Evolutionary conservation across 2,113 vertebrate species (phyloP), one percentile per base, ranked within the genome.

Genomic region (Anser cygnoides): DNA sequence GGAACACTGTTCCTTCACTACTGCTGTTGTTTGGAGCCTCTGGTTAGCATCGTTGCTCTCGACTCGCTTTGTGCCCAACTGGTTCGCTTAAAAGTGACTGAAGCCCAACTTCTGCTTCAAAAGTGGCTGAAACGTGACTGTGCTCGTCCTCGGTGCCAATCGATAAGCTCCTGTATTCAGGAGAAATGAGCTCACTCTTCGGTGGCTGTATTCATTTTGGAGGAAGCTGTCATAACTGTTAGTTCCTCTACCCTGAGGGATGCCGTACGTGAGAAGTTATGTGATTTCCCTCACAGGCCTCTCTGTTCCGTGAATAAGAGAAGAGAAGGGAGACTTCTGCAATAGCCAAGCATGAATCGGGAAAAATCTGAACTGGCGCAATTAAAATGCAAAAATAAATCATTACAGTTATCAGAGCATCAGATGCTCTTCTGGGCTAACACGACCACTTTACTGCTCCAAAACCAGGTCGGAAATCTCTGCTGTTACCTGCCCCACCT

Each of bases 141-240:
- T 35, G 67, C 14, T 63, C 65, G 54, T 82, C 93, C 80, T 79
- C 77, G 41, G 61, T 50, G 84, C 39, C 13, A 3, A 0, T 28
- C 6, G 28, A 75, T 37, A 66, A 19, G 75, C 52, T 44, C 55
- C 41, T 1, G 3, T 0, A 87, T 5, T 18, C 41, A 35, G 77
- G 83, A 65, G 79, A 62, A 92, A 93, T 0, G 9, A 93, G 86
- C 62, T 55, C 61, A 13, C 84, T 58, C 66, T 76, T 13, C 89
- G 33, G 1, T 39, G n/a, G 58, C 44, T 83, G 37, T 2, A 35
- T 13, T 92, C 84, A 17, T 71, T 96, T 58, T 67, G 80, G 83
- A 92, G 49, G 73, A 87, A 93, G 85, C 86, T 92, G 88, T 94
- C 95, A 91, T 12, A 93, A 89, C 93, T 79, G 95, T 39, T 79